Evolutionary conservation across 2,797 vertebrate genomes (phyloP), one percentile per base, ranked within the genome.

Genomic region (Ataeniobius toweri): DNA sequence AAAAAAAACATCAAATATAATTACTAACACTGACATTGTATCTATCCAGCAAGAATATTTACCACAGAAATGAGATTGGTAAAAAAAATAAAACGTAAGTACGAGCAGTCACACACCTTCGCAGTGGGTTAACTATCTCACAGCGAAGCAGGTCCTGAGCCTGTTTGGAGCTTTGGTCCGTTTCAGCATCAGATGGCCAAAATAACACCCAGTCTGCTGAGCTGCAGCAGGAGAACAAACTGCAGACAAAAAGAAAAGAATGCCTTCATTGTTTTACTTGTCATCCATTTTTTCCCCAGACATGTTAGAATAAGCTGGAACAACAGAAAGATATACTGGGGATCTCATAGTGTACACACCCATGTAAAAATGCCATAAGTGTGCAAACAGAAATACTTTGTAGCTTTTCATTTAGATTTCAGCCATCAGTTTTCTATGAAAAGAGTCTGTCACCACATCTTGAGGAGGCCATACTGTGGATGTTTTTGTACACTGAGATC

Each of bases 91-190:
- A 53, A 31, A 31, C 1, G 3, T 2, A 31, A 31, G 50, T n/a
- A 50, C 26, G 26, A 6, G 6, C 1, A 41, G 39, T 74, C 39
- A 3, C 84, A 4, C 31, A 97, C 96, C 93, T 96, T 81, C 96
- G 90, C 14, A 97, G 90, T 0, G 96, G 96, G 89, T 97, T 97
- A 80, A 97, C 96, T 0, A 97, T 96, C 81, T 97, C 96, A 0
- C 96, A 97, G 76, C 96, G 95, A 71, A 97, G 92, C 87, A 96
- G 92, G 73, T 96, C 96, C 80, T 96, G 95, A 41, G 96, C 96
- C 18, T 91, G 89, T 12, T 71, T 73, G 48, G 94, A 94, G 59
- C 68, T 85, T 0, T 77, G 83, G n/a, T 86, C 82, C 0, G 85
- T 85, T 10, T 94, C 84, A 0, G 85, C 81, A 31, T 93, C 85